These are phyloP conservation scores for Meteorus colon DNA, from an alignment of 2,888 invertebrate genomes.

Conservation along the genomic window DNA sequence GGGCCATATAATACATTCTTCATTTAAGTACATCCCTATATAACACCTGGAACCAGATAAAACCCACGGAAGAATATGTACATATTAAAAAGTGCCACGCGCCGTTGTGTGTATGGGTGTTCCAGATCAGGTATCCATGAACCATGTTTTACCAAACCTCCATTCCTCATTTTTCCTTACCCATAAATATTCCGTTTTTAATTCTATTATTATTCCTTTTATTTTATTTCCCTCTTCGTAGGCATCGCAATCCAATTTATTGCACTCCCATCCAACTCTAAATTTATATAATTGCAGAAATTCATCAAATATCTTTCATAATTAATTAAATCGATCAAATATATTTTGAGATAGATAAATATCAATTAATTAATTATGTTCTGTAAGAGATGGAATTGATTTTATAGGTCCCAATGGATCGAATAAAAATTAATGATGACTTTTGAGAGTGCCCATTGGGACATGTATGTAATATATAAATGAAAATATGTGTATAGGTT, in stretches of 20 bases:
- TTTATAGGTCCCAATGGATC: neutral
- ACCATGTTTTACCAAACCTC: neutral
- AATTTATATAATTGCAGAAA: too few species aligned
- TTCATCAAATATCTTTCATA: too few species aligned
- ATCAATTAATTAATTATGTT: too few species aligned
- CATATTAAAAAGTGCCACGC: conserved; percentile 19
- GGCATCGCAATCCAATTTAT: too few species aligned
- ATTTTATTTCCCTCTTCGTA: too few species aligned
- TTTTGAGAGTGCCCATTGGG: neutral
- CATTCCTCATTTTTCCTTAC: neutral
- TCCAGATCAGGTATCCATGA: neutral
- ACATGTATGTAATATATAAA: neutral
- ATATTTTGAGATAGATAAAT: too few species aligned
- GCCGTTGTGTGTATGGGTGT: neutral
- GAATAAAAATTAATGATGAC: neutral
- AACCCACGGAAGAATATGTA: neutral
- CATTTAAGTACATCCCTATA: conserved; percentile 16
- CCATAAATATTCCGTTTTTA: neutral
- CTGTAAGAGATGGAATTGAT: neutral
- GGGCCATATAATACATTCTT: neutral
- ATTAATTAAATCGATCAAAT: too few species aligned
- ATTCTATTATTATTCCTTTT: neutral
- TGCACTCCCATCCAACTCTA: too few species aligned
- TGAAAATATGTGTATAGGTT: neutral
- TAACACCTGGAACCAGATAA: conserved; percentile 21